Percentiles rank a stretch among this genome's conserved stretches.
These are phyloP conservation scores for Nomada goodeniana DNA, from an alignment of 2,888 invertebrate species.

Conservation along the genomic window DNA sequence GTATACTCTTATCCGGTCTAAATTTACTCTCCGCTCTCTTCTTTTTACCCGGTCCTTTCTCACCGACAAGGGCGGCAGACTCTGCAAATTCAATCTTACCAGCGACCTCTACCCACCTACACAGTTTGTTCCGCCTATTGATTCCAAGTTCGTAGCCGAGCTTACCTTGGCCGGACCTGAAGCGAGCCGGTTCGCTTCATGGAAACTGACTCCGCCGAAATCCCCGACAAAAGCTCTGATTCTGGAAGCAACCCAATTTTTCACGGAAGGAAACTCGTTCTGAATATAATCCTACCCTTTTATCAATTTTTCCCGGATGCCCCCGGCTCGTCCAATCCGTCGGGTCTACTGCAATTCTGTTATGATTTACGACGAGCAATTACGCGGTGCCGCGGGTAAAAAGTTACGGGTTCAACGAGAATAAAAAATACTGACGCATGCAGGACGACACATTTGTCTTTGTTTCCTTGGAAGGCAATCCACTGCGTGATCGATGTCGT, in stretches of 20 bases:
- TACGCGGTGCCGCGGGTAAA: slow-evolving; percentile 15
- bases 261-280: slow-evolving; percentile 49
- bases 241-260: slow-evolving; percentile 63
- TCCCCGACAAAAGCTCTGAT: slow-evolving; percentile 51
- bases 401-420: not conserved
- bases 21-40: slow-evolving; percentile 52
- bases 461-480: no score
- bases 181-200: slow-evolving; percentile 23
- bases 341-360: slow-evolving; percentile 8
- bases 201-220: slow-evolving; percentile 45
- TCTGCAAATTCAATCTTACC: slow-evolving; percentile 80
- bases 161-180: slow-evolving; percentile 57
- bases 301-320: slow-evolving; percentile 32
- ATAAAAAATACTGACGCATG: no score
- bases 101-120: slow-evolving; percentile 74
- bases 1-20: slow-evolving; percentile 56
- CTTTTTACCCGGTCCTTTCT: slow-evolving; percentile 25
- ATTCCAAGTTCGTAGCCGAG: slow-evolving; percentile 65
- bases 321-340: not conserved
- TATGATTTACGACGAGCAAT: slow-evolving; percentile 34
- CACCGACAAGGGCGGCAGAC: slow-evolving; percentile 58
- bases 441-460: no score
- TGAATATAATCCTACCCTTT: slow-evolving; percentile 48
- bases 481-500: no score
- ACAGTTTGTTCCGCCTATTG: slow-evolving; percentile 80